A percentile compares a stretch with the other conserved stretches of the same genome.
These are phyloP conservation scores for Biston stratarius DNA, from an alignment of 2,888 invertebrate species.

Conservation along the genomic window DNA sequence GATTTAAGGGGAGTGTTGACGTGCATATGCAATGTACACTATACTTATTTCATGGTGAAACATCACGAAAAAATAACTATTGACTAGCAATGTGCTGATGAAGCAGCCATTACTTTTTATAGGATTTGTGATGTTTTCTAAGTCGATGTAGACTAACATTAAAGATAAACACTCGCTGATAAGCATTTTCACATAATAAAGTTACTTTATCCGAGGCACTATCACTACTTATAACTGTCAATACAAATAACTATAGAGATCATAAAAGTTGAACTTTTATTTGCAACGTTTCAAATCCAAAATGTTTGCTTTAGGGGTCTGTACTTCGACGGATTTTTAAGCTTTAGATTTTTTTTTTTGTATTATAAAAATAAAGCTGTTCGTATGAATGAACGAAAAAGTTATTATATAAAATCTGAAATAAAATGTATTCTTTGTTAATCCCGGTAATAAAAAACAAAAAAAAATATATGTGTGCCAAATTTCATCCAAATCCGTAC, in stretches of 20 bases:
- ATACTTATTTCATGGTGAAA: background rate
- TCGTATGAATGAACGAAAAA: too few relatives aligned
- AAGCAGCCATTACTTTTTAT: background rate
- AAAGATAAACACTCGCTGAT: background rate
- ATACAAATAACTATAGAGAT: background rate
- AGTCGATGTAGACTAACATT: slow-evolving; percentile 3
- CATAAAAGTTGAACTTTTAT: background rate
- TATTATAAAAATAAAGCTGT: too few relatives aligned
- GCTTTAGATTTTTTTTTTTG: too few relatives aligned
- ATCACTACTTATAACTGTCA: background rate
- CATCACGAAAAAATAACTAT: background rate
- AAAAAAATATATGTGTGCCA: too few relatives aligned
- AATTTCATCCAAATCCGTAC: too few relatives aligned
- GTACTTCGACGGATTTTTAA: too few relatives aligned
- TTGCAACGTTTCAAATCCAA: background rate
- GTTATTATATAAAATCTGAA: too few relatives aligned
- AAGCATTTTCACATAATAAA: slow-evolving; percentile 2
- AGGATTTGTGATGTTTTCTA: background rate
- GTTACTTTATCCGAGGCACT: background rate
- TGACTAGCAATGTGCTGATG: background rate
- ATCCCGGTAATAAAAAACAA: too few relatives aligned
- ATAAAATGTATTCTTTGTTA: too few relatives aligned
- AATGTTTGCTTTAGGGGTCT: too few relatives aligned
- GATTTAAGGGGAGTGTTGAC: too few relatives aligned
- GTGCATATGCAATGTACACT: too few relatives aligned